A percentile compares a stretch with the other conserved stretches of the same genome.
phyloP scores from a whole-genome alignment of 2,113 vertebrate species.

The Malurus alboscapulatus region DNA sequence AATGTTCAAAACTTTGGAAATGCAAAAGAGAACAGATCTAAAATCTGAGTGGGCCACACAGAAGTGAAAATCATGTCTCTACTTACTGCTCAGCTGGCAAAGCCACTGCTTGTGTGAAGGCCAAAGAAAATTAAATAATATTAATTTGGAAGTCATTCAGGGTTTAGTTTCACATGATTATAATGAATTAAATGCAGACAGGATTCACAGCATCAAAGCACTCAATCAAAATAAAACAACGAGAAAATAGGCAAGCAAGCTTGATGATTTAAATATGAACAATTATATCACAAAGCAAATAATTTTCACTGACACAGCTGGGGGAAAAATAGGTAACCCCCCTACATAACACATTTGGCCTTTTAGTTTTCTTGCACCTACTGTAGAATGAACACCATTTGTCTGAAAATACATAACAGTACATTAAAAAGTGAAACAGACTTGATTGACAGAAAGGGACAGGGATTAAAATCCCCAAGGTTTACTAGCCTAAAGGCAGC shows the following conservation, averaged over 20 bases:
- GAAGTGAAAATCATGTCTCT: neutral
- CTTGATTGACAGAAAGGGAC: slow-evolving; percentile 17
- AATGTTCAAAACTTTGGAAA: neutral
- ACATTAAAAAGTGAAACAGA: neutral
- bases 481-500: slow-evolving; percentile 39
- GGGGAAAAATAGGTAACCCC: neutral
- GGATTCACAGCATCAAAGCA: slow-evolving; percentile 15
- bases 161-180: slow-evolving; percentile 28
- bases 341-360: neutral
- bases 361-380: neutral
- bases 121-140: slow-evolving; percentile 51
- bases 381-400: neutral
- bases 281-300: neutral
- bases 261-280: slow-evolving; percentile 36
- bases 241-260: neutral
- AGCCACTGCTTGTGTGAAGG: neutral
- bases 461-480: slow-evolving; percentile 4
- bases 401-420: neutral
- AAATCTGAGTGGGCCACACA: neutral
- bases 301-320: neutral
- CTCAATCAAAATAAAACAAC: slow-evolving; percentile 31
- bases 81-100: slow-evolving; percentile 35
- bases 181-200: slow-evolving; percentile 39
- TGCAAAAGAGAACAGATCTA: neutral
- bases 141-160: slow-evolving; percentile 28